Percentiles rank a stretch among this genome's conserved stretches.
phyloP scores from a whole-genome alignment of 2,113 vertebrate species.

The Leuciscus idus region DNA sequence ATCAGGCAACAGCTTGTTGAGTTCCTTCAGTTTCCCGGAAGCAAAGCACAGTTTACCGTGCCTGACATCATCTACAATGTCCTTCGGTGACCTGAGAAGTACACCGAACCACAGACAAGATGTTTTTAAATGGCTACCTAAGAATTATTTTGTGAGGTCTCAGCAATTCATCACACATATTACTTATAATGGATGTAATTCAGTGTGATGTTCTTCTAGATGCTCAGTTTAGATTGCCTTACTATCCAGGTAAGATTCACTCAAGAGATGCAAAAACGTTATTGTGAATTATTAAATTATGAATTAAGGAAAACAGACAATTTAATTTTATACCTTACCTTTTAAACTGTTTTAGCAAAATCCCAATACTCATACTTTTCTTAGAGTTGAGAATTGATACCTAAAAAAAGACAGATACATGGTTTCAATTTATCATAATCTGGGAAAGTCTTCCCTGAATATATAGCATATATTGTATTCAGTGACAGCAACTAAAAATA shows the following conservation, averaged over 20 bases:
- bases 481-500: not conserved
- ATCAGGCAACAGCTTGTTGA: conserved; percentile 79
- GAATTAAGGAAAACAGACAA: not conserved
- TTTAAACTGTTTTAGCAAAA: conserved; percentile 78
- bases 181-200: not conserved
- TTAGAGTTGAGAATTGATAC: conserved; percentile 76
- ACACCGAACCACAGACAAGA: conserved; percentile 44
- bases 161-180: not conserved
- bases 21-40: conserved; percentile 77
- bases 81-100: conserved; percentile 66
- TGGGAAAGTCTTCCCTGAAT: not conserved
- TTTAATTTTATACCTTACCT: conserved; percentile 63
- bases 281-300: too few relatives aligned
- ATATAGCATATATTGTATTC: not conserved
- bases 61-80: conserved; percentile 72
- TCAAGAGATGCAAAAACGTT: too few relatives aligned
- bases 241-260: too few relatives aligned
- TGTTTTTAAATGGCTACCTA: not conserved
- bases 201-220: not conserved
- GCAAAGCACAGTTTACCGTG: conserved; percentile 72
- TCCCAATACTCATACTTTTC: conserved; percentile 79
- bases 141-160: not conserved
- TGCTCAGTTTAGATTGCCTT: not conserved
- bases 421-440: not conserved
- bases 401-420: conserved; percentile 52